A percentile compares a stretch with the other conserved stretches of the same genome.
Evolutionary conservation across 2,797 vertebrate genomes (phyloP).

Genomic region (Phrynocephalus forsythii): DNA sequence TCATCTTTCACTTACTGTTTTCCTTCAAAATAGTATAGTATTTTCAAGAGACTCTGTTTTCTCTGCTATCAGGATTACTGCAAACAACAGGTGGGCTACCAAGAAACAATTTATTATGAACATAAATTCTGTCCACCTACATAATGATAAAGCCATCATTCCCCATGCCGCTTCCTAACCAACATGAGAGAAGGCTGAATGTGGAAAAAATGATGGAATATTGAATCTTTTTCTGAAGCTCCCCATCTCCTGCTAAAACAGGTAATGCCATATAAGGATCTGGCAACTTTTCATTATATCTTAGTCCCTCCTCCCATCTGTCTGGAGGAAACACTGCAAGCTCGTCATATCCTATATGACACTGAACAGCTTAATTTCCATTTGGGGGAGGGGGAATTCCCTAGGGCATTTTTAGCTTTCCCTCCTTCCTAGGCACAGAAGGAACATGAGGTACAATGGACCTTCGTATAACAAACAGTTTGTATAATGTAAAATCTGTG

Average conservation of each 20-base stretch:
- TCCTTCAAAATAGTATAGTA: slow-evolving; percentile 59
- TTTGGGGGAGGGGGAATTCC: slow-evolving; percentile 47
- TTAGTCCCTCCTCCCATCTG: neutral
- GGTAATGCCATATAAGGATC: slow-evolving; percentile 46
- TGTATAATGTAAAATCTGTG: too few relatives aligned
- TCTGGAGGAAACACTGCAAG: slow-evolving; percentile 42
- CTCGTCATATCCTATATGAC: slow-evolving; percentile 30
- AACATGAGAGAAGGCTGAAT: slow-evolving; percentile 39
- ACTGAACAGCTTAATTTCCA: slow-evolving; percentile 42
- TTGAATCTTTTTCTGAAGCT: neutral
- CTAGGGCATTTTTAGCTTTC: slow-evolving; percentile 39
- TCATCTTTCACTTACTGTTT: slow-evolving; percentile 63
- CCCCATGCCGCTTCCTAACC: slow-evolving; percentile 37
- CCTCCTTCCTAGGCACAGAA: slow-evolving; percentile 36
- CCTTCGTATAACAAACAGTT: too few relatives aligned
- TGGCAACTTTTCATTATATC: neutral
- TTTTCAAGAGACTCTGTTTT: slow-evolving; percentile 40
- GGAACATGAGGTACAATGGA: slow-evolving; percentile 21
- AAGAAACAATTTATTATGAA: slow-evolving; percentile 61
- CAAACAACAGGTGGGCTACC: slow-evolving; percentile 63
- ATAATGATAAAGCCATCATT: slow-evolving; percentile 54
- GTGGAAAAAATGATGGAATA: slow-evolving; percentile 16
- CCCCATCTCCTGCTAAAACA: slow-evolving; percentile 29
- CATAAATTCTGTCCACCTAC: slow-evolving; percentile 50
- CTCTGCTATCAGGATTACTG: slow-evolving; percentile 48